These are phyloP conservation scores for Lithophane socia DNA, from an alignment of 2,888 invertebrate species.

Conservation along the genomic window DNA sequence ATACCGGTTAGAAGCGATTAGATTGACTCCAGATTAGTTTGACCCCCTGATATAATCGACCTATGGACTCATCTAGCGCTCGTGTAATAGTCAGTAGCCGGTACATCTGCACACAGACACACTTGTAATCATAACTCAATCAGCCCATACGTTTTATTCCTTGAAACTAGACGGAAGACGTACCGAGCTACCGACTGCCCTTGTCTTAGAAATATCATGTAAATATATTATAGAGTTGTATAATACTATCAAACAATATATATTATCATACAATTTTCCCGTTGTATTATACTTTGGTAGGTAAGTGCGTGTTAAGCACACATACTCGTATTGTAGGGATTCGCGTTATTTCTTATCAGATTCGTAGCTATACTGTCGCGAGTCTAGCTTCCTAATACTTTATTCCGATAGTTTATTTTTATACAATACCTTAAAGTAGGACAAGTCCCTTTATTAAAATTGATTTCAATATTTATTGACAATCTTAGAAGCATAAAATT, in stretches of 20 bases:
- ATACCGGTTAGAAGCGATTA: conserved; percentile 69
- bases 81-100: conserved; percentile 60
- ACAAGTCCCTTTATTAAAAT: conserved; percentile 28
- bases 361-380: background rate
- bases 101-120: conserved; percentile 16
- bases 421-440: conserved; percentile 21
- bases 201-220: background rate
- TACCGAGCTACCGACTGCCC: background rate
- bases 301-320: conserved; percentile 37
- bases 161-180: conserved; percentile 1
- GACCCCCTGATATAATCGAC: conserved; percentile 68
- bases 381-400: conserved; percentile 9
- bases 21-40: conserved; percentile 68
- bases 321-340: conserved; percentile 36
- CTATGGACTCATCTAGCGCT: conserved; percentile 57
- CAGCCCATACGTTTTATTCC: background rate
- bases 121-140: conserved; percentile 6
- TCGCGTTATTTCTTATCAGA: conserved; percentile 46
- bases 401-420: conserved; percentile 9
- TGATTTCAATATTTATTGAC: conserved; percentile 22
- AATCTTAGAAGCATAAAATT: conserved; percentile 10
- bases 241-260: background rate
- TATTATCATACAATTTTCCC: background rate
- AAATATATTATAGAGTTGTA: background rate
- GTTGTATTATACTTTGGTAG: conserved; percentile 6